phyloP scores from a whole-genome alignment of 2,797 vertebrate species.

The Brotula barbata region DNA sequence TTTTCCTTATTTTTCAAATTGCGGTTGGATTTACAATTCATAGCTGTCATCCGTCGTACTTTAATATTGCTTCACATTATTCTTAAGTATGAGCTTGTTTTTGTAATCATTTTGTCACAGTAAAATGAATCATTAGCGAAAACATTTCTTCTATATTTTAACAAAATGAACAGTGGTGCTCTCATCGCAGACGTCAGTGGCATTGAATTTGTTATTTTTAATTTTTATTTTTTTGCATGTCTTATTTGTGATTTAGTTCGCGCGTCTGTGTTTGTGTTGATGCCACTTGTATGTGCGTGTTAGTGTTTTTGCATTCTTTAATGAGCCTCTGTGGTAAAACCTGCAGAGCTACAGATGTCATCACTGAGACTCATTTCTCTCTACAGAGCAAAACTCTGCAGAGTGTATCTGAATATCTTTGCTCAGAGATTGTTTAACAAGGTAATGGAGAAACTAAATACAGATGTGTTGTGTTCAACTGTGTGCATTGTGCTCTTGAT shows the following conservation, averaged over 20 bases:
- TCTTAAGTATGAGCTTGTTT: too few species aligned
- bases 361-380: constrained; percentile 44
- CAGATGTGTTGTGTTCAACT: not conserved
- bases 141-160: too few species aligned
- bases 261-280: constrained; percentile 8
- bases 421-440: constrained; percentile 17
- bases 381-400: constrained; percentile 18
- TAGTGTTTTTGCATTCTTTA: constrained; percentile 21
- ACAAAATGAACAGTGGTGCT: too few species aligned
- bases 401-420: constrained; percentile 31
- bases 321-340: constrained; percentile 35
- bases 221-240: too few species aligned
- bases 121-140: too few species aligned
- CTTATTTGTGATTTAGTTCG: not conserved
- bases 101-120: too few species aligned
- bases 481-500: constrained; percentile 8
- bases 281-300: not conserved
- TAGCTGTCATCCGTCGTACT: too few species aligned
- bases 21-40: too few species aligned
- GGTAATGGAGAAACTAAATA: constrained; percentile 19
- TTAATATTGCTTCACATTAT: too few species aligned
- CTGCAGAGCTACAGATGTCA: constrained; percentile 29
- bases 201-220: too few species aligned
- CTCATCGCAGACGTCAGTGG: too few species aligned
- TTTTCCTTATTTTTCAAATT: too few species aligned